Base-by-base conservation (phyloP, 2,113 vertebrate genomes). In the Bujurquina vittata region DNA sequence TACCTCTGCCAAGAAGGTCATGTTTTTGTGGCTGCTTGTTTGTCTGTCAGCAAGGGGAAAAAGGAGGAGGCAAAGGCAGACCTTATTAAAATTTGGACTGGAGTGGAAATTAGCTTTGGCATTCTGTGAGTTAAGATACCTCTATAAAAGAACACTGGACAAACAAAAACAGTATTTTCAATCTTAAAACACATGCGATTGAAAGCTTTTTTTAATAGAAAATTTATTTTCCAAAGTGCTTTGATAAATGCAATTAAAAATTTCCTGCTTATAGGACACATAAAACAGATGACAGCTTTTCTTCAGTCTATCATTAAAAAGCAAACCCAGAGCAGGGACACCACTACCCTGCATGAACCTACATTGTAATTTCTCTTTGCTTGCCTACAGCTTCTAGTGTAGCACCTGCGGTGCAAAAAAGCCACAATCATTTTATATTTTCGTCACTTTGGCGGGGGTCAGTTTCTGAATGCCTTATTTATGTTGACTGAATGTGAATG, bases 371-470 rank as follows among this genome's bases (percentile, higher is more conserved):
- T 40, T 85, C 65, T 14, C 20, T 40, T 40, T 17, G 23, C 35
- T 77, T 18, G 37, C 26, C 61, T 43, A 1, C 12, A 18, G 69
- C 60, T 35, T 56, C 40, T 10, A 12, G 17, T 57, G 7, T 1
- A 79, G 7, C n/a, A 14, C 31, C 11, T 3, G 46, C 55, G 6
- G 1, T 33, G 29, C 20, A n/a, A 4, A 75, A 67, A 81, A 54
- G 10, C 9, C 46, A 56, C 6, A 7, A 62, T 80, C 69, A 80
- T 86, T 86, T 79, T 29, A 73, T 52, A 55, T 77, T 2, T 49
- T 58, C 35, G 35, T 31, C 31, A 61, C 9, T 67, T 75, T 54
- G 40, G 82, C 69, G 60, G 62, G 14, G 55, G 82, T 88, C 86
- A 72, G 63, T 83, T 69, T 74, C 60, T 75, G 40, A 78, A 17